phyloP scores from a whole-genome alignment of 2,797 vertebrate species.

The Galaxias olidus region DNA sequence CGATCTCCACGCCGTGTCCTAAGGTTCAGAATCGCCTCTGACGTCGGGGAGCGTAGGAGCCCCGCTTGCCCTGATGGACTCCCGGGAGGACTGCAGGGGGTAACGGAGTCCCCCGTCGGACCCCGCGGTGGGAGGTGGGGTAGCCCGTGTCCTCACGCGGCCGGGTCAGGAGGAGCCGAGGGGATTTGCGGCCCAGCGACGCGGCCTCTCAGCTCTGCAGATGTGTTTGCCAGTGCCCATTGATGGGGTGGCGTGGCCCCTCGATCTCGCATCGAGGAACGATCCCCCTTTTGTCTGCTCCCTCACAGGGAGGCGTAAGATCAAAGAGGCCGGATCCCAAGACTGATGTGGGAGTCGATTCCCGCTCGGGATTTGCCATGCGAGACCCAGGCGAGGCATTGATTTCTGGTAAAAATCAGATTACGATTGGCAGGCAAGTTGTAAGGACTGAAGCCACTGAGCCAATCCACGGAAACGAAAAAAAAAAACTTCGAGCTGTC shows the following conservation, averaged over 20 bases:
- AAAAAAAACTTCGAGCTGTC: constrained; percentile 37
- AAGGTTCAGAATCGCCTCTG: constrained; percentile 65
- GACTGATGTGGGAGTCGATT: constrained; percentile 30
- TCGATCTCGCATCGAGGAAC: constrained; percentile 39
- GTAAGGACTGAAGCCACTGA: constrained; percentile 24
- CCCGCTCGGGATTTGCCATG: constrained; percentile 48
- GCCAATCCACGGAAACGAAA: constrained; percentile 15
- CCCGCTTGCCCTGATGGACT: constrained; percentile 68
- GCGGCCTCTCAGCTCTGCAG: constrained; percentile 33
- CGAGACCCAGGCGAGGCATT: constrained; percentile 49
- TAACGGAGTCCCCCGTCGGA: too few species aligned
- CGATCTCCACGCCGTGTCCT: constrained; percentile 55
- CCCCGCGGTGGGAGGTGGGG: constrained; percentile 30
- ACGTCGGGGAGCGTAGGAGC: too few species aligned
- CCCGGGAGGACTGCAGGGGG: constrained; percentile 55
- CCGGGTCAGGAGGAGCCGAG: constrained; percentile 19
- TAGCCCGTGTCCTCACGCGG: constrained; percentile 46
- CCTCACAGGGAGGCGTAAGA: constrained; percentile 38
- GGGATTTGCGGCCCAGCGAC: constrained; percentile 44
- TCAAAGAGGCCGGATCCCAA: constrained; percentile 37
- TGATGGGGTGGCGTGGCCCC: constrained; percentile 46
- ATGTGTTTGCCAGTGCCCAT: constrained; percentile 53
- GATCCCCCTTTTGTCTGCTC: constrained; percentile 20
- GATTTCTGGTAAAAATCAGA: constrained; percentile 55
- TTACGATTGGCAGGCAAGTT: constrained; percentile 42